Evolutionary conservation across 2,888 invertebrate species (phyloP), one percentile per base, ranked within the genome.

Genomic region (Thysanoteuthis rhombus): DNA sequence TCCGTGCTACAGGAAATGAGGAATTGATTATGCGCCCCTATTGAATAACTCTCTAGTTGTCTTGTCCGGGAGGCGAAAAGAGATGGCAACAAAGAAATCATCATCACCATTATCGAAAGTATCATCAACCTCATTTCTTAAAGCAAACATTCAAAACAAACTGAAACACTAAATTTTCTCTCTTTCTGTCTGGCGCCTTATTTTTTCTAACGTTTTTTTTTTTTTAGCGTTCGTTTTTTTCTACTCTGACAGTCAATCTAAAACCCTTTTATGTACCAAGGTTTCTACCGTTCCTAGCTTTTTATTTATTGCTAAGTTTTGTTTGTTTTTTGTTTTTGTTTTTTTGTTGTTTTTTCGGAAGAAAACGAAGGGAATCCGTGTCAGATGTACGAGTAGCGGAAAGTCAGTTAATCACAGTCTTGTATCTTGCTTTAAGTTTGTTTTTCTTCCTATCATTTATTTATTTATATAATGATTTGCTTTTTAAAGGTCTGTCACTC

Each of bases 1-100:
- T 75, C 75, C 75, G 75, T 75, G 75, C n/a, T 75, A 75, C n/a
- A 75, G 75, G 75, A 75, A 75, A 75, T 75, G 75, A 75, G 75
- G 36, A 75, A 75, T 75, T 75, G 75, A 75, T 75, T 75, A 75
- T 75, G 75, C 75, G 12, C 75, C 75, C 75, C 75, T 75, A n/a
- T 75, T 75, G 75, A 75, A 75, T 75, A 36, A 75, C 75, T 75
- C 75, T 75, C 75, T 75, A 75, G 75, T 75, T 75, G 75, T 75
- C 75, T 75, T 75, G 75, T 75, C 75, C 75, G 75, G 75, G 75
- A 75, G 75, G 75, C 75, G 75, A 75, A 75, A 75, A n/a, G 75
- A 36, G 75, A 75, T 75, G 75, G 75, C 75, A n/a, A 36, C 75
- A 75, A 75, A n/a, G 75, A 75, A 75, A 75, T 75, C 75, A 75